A percentile compares a stretch with the other conserved stretches of the same genome.
Evolutionary conservation across 2,888 invertebrate genomes (phyloP).

Genomic region (Tuta absoluta): DNA sequence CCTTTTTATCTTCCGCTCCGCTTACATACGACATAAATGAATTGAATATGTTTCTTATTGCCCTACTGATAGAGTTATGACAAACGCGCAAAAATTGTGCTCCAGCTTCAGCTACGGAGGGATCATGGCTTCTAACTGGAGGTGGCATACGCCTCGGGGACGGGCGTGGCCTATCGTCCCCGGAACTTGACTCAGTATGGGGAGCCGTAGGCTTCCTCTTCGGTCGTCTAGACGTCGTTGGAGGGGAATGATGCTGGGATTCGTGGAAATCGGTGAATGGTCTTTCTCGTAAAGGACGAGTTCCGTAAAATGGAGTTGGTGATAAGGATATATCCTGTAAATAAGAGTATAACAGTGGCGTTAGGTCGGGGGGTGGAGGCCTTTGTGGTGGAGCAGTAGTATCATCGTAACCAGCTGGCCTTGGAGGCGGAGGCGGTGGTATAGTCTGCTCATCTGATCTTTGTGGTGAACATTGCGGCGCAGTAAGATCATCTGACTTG

Average conservation of each 20-base stretch:
- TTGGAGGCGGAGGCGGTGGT: conserved; percentile 42
- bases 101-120: conserved; percentile 85
- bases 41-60: conserved; percentile 85
- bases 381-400: conserved; percentile 61
- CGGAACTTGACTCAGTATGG: conserved; percentile 76
- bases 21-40: conserved; percentile 83
- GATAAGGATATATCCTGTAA: conserved; percentile 78
- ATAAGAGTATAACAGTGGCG: conserved; percentile 76
- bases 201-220: conserved; percentile 67
- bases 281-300: conserved; percentile 64
- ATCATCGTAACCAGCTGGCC: conserved; percentile 50
- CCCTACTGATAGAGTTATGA: conserved; percentile 82
- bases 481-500: conserved; percentile 21
- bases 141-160: conserved; percentile 65
- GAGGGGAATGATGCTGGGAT: conserved; percentile 61
- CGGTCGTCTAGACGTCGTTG: conserved; percentile 73
- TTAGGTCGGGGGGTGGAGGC: conserved; percentile 74
- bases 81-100: conserved; percentile 87
- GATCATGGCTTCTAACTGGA: conserved; percentile 78
- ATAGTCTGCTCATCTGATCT: conserved; percentile 35
- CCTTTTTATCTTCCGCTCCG: conserved; percentile 85
- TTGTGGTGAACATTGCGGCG: conserved; percentile 4
- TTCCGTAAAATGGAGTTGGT: conserved; percentile 71
- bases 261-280: conserved; percentile 63
- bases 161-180: conserved; percentile 73